Base-by-base conservation (phyloP, 2,888 invertebrate genomes). In the Cephus nigrinus region DNA sequence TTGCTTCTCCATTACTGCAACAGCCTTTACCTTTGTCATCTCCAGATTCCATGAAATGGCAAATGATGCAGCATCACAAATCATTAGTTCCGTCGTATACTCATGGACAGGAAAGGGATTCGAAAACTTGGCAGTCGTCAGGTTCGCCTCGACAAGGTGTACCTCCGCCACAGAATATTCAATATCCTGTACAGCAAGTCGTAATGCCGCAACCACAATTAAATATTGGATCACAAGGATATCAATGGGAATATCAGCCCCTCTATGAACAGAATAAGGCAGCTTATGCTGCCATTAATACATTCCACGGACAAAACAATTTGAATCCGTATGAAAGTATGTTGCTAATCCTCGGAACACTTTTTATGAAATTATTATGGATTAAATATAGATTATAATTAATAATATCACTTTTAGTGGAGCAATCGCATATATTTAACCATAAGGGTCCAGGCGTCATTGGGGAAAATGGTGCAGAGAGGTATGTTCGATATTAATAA, bases 241-340 rank as follows among this genome's bases (percentile, higher is more conserved):
- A 89, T 40, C 88, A 83, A 32, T 90, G 90, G 90, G 87, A 90
- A 68, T 89, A 90, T 83, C 87, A 86, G 69, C 87, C 86, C 11
- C 80, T 87, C 11, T 89, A 89, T 69, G 89, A 90, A 33, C 88
- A 86, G 75, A 89, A 85, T 71, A 90, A 89, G 69, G 88, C 88
- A 74, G 40, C 78, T 0, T 88, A 86, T 76, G 83, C 82, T 55
- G 78, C 84, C 33, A 78, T 81, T 35, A 87, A 87, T 80, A 77
- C 86, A 3, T 83, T 84, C 75, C 89, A 80, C 32, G 84, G 83
- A 11, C 86, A 84, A 40, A 86, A 81, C 30, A 88, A 86, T 79
- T 30, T 85, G 12, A 82, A 86, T 72, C 80, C 82, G 31, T 90
- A 89, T 76, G 90, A 88, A 77, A 87, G 90, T 90, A 79, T 83